Evolutionary conservation across 2,113 vertebrate genomes (phyloP).

Genomic region (Calidris pygmaea): DNA sequence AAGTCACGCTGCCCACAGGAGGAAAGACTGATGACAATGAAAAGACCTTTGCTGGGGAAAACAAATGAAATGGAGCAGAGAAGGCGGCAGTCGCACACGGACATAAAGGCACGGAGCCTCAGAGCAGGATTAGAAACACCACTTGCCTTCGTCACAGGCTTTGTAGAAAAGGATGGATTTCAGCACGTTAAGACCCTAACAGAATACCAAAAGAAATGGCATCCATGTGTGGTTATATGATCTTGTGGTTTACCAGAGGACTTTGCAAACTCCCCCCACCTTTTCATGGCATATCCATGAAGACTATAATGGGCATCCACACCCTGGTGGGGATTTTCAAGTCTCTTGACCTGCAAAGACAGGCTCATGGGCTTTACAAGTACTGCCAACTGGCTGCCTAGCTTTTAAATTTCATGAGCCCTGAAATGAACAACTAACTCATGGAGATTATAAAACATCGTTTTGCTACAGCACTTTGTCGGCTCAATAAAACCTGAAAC

Average conservation of each 20-base stretch:
- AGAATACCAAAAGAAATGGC: background rate
- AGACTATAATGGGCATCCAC: background rate
- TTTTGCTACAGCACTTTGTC: background rate
- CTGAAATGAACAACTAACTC: slow-evolving; percentile 47
- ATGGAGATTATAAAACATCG: slow-evolving; percentile 1
- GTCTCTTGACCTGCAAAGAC: background rate
- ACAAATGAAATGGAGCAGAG: background rate
- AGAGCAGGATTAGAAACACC: background rate
- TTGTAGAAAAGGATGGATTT: background rate
- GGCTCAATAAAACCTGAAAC: background rate
- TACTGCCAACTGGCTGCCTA: background rate
- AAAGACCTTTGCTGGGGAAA: background rate
- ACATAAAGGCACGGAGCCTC: background rate
- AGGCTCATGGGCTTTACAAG: background rate
- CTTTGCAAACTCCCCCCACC: background rate
- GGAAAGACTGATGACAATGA: background rate
- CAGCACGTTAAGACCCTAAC: background rate
- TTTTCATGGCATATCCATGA: background rate
- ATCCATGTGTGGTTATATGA: background rate
- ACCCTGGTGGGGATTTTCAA: background rate
- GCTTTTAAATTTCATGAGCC: slow-evolving; percentile 30
- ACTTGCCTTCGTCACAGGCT: background rate
- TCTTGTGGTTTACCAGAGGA: background rate
- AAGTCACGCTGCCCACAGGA: background rate
- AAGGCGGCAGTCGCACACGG: rapidly evolving